Evolutionary conservation across 2,888 invertebrate species (phyloP).

Genomic region (Xanthostigma xanthostigma): DNA sequence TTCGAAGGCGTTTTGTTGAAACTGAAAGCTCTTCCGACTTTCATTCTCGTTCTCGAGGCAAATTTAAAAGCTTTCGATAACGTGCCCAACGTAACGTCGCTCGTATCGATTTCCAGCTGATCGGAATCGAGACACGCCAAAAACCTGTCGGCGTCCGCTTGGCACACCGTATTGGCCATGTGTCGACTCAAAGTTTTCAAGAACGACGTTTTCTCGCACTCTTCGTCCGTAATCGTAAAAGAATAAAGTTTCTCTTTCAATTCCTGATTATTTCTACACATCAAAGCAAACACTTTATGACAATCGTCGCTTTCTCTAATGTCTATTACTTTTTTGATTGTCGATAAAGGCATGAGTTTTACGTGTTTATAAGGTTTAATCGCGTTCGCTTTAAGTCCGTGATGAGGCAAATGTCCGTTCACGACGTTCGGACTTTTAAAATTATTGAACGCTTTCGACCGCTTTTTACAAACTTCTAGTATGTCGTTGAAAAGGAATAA

Average conservation of each 20-base stretch:
- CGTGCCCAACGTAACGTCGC: slow-evolving; percentile 73
- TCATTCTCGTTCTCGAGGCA: slow-evolving; percentile 67
- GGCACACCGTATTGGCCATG: slow-evolving; percentile 84
- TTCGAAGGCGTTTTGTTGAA: slow-evolving; percentile 92
- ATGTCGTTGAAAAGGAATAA: slow-evolving; percentile 90
- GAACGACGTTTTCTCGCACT: slow-evolving; percentile 67
- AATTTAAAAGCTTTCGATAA: slow-evolving; percentile 84
- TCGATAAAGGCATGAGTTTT: slow-evolving; percentile 73
- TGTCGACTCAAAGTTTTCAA: slow-evolving; percentile 73
- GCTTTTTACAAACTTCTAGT: slow-evolving; percentile 80
- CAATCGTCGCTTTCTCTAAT: slow-evolving; percentile 79
- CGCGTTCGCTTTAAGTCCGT: slow-evolving; percentile 30
- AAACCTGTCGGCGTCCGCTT: slow-evolving; percentile 80
- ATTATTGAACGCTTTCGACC: slow-evolving; percentile 59
- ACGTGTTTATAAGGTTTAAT: slow-evolving; percentile 85
- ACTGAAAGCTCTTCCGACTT: slow-evolving; percentile 87
- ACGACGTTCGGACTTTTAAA: slow-evolving; percentile 48
- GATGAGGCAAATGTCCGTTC: slow-evolving; percentile 33
- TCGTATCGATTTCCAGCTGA: slow-evolving; percentile 76
- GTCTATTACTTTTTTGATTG: slow-evolving; percentile 82
- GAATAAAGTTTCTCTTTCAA: slow-evolving; percentile 76
- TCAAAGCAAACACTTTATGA: slow-evolving; percentile 78
- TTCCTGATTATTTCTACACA: slow-evolving; percentile 74
- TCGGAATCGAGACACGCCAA: slow-evolving; percentile 62
- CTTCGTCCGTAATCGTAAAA: slow-evolving; percentile 73